These are phyloP conservation scores for Gallinago undulata DNA, from an alignment of 2,113 vertebrate genomes.

Conservation along the genomic window DNA sequence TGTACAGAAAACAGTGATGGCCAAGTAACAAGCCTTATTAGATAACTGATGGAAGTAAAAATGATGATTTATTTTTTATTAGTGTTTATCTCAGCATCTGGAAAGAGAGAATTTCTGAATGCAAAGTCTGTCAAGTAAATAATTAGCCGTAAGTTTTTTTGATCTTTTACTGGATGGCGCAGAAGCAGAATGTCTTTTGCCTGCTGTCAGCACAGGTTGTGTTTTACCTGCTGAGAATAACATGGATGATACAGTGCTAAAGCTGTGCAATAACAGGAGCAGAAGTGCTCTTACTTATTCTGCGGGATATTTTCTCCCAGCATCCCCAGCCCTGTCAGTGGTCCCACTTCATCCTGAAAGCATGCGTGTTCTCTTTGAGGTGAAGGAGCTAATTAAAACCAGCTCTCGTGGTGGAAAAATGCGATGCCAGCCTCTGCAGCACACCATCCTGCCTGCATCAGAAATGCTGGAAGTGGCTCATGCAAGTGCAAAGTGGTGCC, in stretches of 20 bases:
- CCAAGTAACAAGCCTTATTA: neutral
- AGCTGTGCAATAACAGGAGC: neutral
- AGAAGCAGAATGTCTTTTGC: neutral
- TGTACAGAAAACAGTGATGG: neutral
- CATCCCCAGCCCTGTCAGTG: neutral
- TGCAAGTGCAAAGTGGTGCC: neutral
- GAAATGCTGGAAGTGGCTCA: fast-evolving
- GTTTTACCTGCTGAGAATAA: neutral
- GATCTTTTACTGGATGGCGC: neutral
- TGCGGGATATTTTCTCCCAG: neutral
- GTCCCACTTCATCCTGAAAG: neutral
- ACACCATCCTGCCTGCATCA: neutral
- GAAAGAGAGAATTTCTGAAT: neutral
- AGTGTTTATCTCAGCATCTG: neutral
- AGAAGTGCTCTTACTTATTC: neutral
- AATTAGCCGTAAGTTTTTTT: neutral
- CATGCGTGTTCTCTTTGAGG: neutral
- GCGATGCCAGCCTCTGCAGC: neutral
- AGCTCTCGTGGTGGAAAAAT: neutral
- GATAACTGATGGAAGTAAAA: neutral
- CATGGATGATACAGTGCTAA: neutral
- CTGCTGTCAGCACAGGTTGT: neutral
- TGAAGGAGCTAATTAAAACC: neutral
- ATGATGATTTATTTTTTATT: neutral
- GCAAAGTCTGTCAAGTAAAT: neutral